Conservation (phyloP, 2,113 vertebrate species). For the Thomomys bottae region DNA sequence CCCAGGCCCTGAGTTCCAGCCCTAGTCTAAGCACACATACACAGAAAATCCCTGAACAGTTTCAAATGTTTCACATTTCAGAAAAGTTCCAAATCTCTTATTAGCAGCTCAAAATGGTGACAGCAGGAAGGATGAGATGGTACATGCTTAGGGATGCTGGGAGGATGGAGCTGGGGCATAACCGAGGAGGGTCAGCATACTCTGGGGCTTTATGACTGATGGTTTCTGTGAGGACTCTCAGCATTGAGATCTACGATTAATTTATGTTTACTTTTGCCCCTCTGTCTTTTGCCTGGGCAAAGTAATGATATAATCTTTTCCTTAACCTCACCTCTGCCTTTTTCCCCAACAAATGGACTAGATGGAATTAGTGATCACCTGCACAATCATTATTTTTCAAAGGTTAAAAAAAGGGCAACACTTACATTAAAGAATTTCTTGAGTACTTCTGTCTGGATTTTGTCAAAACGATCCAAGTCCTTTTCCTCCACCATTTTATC, state of each 20-base stretch:
- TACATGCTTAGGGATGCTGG: background rate
- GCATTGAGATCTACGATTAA: background rate
- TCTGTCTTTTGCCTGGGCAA: background rate
- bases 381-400: slow-evolving; percentile 20
- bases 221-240: background rate
- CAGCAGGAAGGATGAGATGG: background rate
- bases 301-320: slow-evolving; percentile 9
- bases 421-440: slow-evolving; percentile 92
- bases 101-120: background rate
- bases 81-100: background rate
- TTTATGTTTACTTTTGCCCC: background rate
- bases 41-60: background rate
- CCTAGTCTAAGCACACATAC: no score
- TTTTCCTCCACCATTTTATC: slow-evolving; percentile 93
- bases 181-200: fast-evolving
- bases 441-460: slow-evolving; percentile 89
- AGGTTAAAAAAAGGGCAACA: slow-evolving; percentile 1
- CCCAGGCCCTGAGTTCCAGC: no score
- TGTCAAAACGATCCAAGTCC: slow-evolving; percentile 91
- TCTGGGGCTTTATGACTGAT: background rate
- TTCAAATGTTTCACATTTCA: background rate
- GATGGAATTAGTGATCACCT: background rate
- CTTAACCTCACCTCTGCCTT: background rate
- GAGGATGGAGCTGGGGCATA: background rate
- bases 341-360: background rate